Evolutionary conservation across 2,113 vertebrate species (phyloP).

Genomic region (Anguilla japonica): DNA sequence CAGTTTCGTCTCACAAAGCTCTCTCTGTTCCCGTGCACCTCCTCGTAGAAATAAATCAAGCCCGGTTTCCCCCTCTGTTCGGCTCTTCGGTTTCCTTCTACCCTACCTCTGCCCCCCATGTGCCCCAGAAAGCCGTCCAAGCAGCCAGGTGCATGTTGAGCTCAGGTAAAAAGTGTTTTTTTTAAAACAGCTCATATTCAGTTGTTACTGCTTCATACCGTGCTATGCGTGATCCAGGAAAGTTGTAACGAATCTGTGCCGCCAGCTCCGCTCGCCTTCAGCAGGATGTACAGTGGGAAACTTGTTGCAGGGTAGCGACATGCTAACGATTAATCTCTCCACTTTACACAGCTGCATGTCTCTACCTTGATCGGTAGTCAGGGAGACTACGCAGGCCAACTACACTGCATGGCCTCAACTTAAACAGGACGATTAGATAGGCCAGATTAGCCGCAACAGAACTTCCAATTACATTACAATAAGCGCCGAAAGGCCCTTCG

Average conservation of each 20-base stretch:
- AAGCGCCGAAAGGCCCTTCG: not conserved
- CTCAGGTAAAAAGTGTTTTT: not conserved
- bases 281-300: not conserved
- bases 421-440: too few relatives aligned
- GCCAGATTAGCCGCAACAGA: not conserved
- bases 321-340: not conserved
- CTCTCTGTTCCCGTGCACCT: not conserved
- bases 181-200: not conserved
- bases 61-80: not conserved
- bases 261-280: not conserved
- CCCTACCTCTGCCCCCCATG: not conserved
- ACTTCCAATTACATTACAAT: not conserved
- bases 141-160: not conserved
- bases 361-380: too few relatives aligned
- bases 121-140: not conserved
- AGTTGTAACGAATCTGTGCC: not conserved
- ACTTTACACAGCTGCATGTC: not conserved
- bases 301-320: not conserved
- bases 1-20: constrained; percentile 5
- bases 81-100: not conserved
- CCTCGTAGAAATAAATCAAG: not conserved
- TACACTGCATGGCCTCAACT: too few relatives aligned
- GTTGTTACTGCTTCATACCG: not conserved
- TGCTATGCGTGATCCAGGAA: not conserved
- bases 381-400: too few relatives aligned